These are phyloP conservation scores for Hyles lineata DNA, from an alignment of 2,888 invertebrate genomes.

Conservation along the genomic window DNA sequence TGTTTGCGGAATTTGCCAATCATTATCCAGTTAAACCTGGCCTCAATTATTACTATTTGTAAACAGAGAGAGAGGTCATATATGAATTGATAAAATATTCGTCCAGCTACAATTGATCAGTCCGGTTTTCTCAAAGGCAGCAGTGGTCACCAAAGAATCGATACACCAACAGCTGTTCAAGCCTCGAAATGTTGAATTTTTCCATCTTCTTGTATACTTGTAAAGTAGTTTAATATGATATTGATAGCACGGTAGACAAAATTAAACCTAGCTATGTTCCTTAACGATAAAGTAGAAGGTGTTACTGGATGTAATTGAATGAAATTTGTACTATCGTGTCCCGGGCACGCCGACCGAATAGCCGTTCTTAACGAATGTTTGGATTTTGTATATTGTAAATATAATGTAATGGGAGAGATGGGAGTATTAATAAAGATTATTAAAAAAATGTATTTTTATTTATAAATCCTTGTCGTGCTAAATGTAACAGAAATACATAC, in stretches of 20 bases:
- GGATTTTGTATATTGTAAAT: conserved; percentile 80
- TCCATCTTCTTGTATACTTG: conserved; percentile 73
- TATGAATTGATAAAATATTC: too few relatives aligned
- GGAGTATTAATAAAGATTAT: conserved; percentile 78
- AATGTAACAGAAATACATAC: too few relatives aligned
- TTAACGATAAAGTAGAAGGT: conserved; percentile 67
- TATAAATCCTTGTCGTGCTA: conserved; percentile 36
- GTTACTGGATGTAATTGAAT: conserved; percentile 66
- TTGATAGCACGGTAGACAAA: conserved; percentile 70
- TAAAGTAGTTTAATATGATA: conserved; percentile 72
- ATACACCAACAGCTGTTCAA: conserved; percentile 18
- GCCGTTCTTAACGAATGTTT: conserved; percentile 39
- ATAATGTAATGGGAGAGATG: conserved; percentile 70
- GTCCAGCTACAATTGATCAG: too few relatives aligned
- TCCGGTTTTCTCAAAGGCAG: neutral
- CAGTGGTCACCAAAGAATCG: neutral
- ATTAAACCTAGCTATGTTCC: conserved; percentile 78
- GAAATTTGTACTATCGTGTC: conserved; percentile 57
- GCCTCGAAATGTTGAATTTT: conserved; percentile 62
- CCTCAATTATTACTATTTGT: too few relatives aligned
- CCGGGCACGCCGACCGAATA: conserved; percentile 17
- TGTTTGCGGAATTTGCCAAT: too few relatives aligned
- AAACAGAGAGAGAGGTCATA: too few relatives aligned
- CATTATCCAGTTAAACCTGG: too few relatives aligned
- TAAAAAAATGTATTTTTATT: conserved; percentile 49